Conservation (phyloP, 2,888 invertebrate genomes). For the Synergus laeviventris region DNA sequence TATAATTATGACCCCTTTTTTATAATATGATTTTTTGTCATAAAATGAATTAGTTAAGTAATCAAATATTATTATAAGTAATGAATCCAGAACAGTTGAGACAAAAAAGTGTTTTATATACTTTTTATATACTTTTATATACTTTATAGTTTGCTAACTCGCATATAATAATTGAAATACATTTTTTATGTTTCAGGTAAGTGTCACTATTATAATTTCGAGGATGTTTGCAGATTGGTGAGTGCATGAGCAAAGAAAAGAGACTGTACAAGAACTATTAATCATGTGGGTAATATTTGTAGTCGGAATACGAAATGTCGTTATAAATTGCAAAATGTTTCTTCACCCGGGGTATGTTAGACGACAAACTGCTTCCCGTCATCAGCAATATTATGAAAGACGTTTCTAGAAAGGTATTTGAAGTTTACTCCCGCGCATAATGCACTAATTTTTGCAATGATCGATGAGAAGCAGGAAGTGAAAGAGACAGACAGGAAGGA, state of each 20-base stretch:
- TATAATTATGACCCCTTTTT: no score
- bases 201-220: not conserved
- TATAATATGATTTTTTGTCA: no score
- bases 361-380: not conserved
- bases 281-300: not conserved
- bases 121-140: no score
- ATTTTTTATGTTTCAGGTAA: constrained; percentile 22
- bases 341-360: not conserved
- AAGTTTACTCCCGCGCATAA: constrained; percentile 1
- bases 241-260: not conserved
- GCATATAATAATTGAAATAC: no score
- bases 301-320: not conserved
- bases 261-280: not conserved
- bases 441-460: constrained; percentile 19
- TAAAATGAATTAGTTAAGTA: no score
- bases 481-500: constrained; percentile 47
- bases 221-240: not conserved
- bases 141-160: no score
- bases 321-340: not conserved
- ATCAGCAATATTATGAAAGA: not conserved
- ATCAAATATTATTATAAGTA: no score
- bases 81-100: no score
- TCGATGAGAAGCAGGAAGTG: constrained; percentile 45
- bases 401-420: not conserved
- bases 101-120: no score